Evolutionary conservation across 2,888 invertebrate species (phyloP).

Genomic region (Napeogenes inachia): DNA sequence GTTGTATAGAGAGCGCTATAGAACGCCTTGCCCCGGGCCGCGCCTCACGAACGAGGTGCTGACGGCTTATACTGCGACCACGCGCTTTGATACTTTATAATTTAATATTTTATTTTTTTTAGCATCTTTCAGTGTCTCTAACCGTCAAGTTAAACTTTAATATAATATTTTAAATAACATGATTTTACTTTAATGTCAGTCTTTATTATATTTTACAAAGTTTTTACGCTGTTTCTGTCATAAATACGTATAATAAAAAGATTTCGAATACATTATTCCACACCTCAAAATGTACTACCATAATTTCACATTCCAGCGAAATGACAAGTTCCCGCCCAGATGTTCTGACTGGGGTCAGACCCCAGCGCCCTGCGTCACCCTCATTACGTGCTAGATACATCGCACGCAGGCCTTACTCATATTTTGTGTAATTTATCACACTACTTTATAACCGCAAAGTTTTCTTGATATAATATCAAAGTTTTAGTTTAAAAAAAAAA

Average conservation of each 20-base stretch:
- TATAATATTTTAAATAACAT: not conserved
- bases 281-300: not conserved
- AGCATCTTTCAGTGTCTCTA: slow-evolving; percentile 1
- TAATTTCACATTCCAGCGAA: slow-evolving; percentile 16
- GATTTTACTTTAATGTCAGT: not conserved
- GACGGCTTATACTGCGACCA: slow-evolving; percentile 43
- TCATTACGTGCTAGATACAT: slow-evolving; percentile 35
- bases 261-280: not conserved
- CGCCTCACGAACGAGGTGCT: slow-evolving; percentile 48
- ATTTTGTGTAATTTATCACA: slow-evolving; percentile 12
- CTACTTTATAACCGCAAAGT: slow-evolving; percentile 5
- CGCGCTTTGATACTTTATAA: slow-evolving; percentile 45
- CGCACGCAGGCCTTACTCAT: slow-evolving; percentile 10
- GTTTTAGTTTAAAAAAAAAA: too few relatives aligned
- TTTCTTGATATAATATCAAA: not conserved
- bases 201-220: too few relatives aligned
- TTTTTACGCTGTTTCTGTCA: too few relatives aligned
- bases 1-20: slow-evolving; percentile 24
- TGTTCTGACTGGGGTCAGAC: slow-evolving; percentile 25
- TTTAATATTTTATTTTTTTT: slow-evolving; percentile 13
- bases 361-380: slow-evolving; percentile 36
- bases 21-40: slow-evolving; percentile 42
- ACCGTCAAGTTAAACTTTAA: slow-evolving; percentile 22
- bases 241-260: too few relatives aligned
- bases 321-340: slow-evolving; percentile 25